Percentiles rank a stretch among this genome's conserved stretches.
phyloP scores from a whole-genome alignment of 2,113 vertebrate genomes.

The Pristiophorus japonicus region DNA sequence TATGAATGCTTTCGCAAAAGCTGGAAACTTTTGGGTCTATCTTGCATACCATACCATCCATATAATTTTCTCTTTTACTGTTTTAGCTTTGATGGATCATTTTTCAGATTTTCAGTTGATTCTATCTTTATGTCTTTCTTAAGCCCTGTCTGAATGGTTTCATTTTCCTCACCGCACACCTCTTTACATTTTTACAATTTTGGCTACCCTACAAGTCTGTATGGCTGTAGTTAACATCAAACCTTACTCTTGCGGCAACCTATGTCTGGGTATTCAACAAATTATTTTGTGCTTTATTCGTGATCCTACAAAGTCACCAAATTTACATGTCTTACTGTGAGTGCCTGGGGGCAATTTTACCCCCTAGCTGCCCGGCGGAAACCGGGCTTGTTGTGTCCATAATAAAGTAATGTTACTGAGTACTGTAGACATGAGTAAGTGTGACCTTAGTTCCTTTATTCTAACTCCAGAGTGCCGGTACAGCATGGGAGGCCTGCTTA shows the following conservation, averaged over 20 bases:
- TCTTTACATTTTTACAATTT: constrained; percentile 5
- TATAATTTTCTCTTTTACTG: not conserved
- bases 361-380: not conserved
- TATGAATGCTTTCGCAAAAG: not conserved
- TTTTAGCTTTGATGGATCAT: not conserved
- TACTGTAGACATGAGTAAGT: too few relatives aligned
- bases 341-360: not conserved
- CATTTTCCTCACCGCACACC: not conserved
- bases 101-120: not conserved
- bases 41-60: not conserved
- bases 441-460: too few relatives aligned
- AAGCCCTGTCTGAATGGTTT: not conserved
- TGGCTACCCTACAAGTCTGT: not conserved
- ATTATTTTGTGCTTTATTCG: not conserved
- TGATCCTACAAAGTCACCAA: not conserved
- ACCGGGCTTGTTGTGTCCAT: too few relatives aligned
- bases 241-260: not conserved
- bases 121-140: constrained; percentile 11
- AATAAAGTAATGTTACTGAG: too few relatives aligned
- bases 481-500: too few relatives aligned
- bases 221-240: not conserved
- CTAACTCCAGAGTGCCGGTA: too few relatives aligned
- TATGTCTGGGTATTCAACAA: not conserved
- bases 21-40: not conserved
- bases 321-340: not conserved